Base-by-base conservation (phyloP, 2,888 invertebrate species). In the Tricholauxania praeusta region DNA sequence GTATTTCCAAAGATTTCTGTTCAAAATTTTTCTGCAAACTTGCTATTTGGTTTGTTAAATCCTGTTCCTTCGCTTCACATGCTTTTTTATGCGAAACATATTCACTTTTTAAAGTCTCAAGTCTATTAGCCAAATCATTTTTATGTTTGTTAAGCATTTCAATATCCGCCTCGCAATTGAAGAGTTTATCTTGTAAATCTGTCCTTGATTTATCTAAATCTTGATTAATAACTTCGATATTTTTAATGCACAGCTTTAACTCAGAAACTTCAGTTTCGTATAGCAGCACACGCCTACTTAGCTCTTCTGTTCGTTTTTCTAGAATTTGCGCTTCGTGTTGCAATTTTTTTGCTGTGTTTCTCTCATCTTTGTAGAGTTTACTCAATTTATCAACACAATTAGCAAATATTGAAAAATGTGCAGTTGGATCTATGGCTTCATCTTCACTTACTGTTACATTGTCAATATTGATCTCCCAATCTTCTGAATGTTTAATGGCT, bases 341-440 rank as follows among this genome's bases (percentile, higher is more conserved):
- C 32, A 80, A 62, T 47, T 76, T 74, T 49, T 78, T 76, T 15
- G 79, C 68, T 5, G 71, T 69, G 15, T 69, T 71, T 19, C 74
- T 76, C 39, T 78, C 78, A 3, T 76, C 72, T 22, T 78, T 78
- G 64, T 80, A 82, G 12, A 74, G 77, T 12, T 72, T 63, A 17
- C 77, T 71, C n/a, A 84, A 75, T 64, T 78, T 78, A 10, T 82
- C 76, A 7, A 83, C 75, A 72, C 79, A 82, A 62, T 77, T 79
- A n/a, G 79, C 78, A 65, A 82, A 82, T 14, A 81, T 72, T 17
- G 75, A 59, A 62, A 83, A 79, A 65, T 74, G 79, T 57, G 80
- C 78, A 3, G 76, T 39, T 12, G 79, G 77, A 17, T 76, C 67
- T 4, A 71, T 59, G 22, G 75, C 70, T 3, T 57, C 74, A 12